A percentile compares a stretch with the other conserved stretches of the same genome.
phyloP scores from a whole-genome alignment of 1,140 invertebrate genomes.

The Pseudachorutes palmiensis region DNA sequence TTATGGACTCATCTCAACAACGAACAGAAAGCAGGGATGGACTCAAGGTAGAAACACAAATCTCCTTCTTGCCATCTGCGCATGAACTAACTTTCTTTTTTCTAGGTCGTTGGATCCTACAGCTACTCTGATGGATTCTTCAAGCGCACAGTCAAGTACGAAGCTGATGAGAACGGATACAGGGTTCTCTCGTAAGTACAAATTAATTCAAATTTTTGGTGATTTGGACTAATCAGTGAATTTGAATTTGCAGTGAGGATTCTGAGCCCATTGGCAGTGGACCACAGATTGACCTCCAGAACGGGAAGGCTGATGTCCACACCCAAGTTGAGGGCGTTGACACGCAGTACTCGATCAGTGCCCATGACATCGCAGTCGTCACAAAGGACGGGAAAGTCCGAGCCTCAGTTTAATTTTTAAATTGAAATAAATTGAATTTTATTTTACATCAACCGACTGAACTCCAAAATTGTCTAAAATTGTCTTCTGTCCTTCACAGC shows the following conservation, averaged over 20 bases:
- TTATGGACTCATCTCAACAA: slow-evolving; percentile 46
- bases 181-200: slow-evolving; percentile 47
- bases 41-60: slow-evolving; percentile 39
- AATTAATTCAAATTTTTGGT: neutral
- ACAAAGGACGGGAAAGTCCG: neutral
- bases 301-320: slow-evolving; percentile 46
- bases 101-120: slow-evolving; percentile 45
- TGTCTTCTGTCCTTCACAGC: too few species aligned
- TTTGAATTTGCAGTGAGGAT: neutral
- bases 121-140: slow-evolving; percentile 52
- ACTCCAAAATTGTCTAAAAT: too few species aligned
- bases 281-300: slow-evolving; percentile 43
- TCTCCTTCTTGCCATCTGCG: neutral
- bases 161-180: slow-evolving; percentile 53
- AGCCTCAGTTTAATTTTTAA: neutral
- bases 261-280: slow-evolving; percentile 48
- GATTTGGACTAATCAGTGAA: neutral
- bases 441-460: too few species aligned
- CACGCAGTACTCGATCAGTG: slow-evolving; percentile 43
- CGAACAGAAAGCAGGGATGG: slow-evolving; percentile 49
- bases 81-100: too few species aligned
- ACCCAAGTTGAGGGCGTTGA: slow-evolving; percentile 40
- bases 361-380: slow-evolving; percentile 39
- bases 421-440: neutral
- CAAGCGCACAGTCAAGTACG: slow-evolving; percentile 48